Evolutionary conservation across 2,113 vertebrate genomes (phyloP).

Genomic region (Anthoscopus minutus): DNA sequence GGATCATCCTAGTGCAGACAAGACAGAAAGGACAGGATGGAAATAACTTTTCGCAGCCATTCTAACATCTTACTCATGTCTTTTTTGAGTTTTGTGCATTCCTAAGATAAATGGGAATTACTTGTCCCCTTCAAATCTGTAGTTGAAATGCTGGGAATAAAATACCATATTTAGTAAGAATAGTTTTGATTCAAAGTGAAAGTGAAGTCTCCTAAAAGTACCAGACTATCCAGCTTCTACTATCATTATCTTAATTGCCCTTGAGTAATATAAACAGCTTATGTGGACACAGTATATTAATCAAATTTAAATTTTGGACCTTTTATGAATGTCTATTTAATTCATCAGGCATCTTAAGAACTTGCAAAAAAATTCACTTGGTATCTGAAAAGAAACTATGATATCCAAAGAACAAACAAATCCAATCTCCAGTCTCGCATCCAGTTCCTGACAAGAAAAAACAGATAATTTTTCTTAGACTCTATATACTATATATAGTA

Average conservation of each 20-base stretch:
- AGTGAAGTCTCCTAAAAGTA: not conserved
- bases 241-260: not conserved
- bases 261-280: not conserved
- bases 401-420: not conserved
- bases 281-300: not conserved
- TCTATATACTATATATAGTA: too few species aligned
- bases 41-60: not conserved
- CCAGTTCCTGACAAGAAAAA: not conserved
- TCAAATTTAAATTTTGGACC: not conserved
- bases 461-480: not conserved
- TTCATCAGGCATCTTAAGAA: not conserved
- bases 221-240: not conserved
- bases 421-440: not conserved
- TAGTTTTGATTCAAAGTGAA: not conserved
- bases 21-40: not conserved
- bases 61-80: not conserved
- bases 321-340: not conserved
- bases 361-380: not conserved
- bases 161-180: not conserved
- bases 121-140: not conserved
- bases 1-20: not conserved
- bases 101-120: not conserved
- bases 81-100: not conserved
- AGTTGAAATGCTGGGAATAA: not conserved
- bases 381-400: not conserved